Percentiles rank a stretch among this genome's conserved stretches.
phyloP scores from a whole-genome alignment of 2,113 vertebrate genomes.

The Pipra filicauda region DNA sequence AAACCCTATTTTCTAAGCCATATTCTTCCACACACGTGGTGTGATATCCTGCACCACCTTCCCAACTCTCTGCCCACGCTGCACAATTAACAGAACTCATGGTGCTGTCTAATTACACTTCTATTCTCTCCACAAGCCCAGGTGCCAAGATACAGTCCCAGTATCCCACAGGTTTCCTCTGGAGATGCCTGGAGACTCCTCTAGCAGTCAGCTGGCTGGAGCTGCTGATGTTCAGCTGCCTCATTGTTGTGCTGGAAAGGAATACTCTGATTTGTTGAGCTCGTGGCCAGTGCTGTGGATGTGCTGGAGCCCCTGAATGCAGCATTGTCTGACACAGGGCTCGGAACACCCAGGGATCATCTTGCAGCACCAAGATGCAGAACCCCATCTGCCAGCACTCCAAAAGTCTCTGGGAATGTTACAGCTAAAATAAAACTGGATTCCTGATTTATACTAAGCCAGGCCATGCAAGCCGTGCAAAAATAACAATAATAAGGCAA shows the following conservation, averaged over 20 bases:
- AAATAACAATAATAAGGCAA: neutral
- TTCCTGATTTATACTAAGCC: neutral
- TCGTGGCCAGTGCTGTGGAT: neutral
- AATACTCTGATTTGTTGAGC: conserved; percentile 24
- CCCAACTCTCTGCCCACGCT: neutral
- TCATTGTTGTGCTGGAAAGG: conserved; percentile 34
- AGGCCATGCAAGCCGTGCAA: neutral
- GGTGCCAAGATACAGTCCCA: neutral
- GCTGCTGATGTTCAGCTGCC: conserved; percentile 5
- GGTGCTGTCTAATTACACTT: neutral
- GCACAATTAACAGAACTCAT: neutral
- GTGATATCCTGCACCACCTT: neutral
- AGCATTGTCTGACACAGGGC: conserved; percentile 27
- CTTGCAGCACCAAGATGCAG: neutral
- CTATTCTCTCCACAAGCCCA: neutral
- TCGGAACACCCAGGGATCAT: neutral
- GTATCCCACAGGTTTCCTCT: neutral
- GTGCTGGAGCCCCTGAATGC: conserved; percentile 10
- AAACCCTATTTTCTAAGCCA: neutral
- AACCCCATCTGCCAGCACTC: neutral
- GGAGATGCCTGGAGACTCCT: neutral
- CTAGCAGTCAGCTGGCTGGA: neutral
- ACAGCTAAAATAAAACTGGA: neutral
- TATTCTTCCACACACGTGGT: neutral
- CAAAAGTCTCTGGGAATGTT: neutral